Evolutionary conservation across 2,113 vertebrate genomes (phyloP), one percentile per base, ranked within the genome.

Genomic region (Sceloporus undulatus): DNA sequence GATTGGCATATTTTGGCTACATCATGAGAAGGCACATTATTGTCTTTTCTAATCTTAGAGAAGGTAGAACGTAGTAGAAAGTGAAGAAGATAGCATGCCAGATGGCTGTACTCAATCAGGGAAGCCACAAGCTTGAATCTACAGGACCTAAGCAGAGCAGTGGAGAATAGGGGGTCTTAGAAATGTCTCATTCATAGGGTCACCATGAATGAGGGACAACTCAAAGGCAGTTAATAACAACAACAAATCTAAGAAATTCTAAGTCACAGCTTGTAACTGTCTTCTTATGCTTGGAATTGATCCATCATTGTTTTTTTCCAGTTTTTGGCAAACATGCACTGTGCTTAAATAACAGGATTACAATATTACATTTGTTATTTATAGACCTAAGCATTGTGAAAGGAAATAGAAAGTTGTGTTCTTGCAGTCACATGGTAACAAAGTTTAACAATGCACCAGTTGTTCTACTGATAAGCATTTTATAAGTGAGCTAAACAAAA

Each of bases 301-400:
- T 52, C 42, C 19, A 52, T 52, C 48, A 75, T 40, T 74, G 19
- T 16, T 23, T 59, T 75, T 34, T 85, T 84, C 38, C 23, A 40
- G 19, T 52, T 9, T 25, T 52, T 34, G 23, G 75, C 5, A 85
- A 85, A 18, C 11, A 18, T 11, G 14, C 23, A 48, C 56, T 48
- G 11, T 19, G 23, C 54, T 75, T 76, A 76, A 81, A 42, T 66
- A 68, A 77, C 25, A 66, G 27, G 75, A 68, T 86, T 78, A 86
- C 21, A 4, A 66, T 34, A 48, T 48, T 29, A 48, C 18, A 65
- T 82, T 38, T 65, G 27, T 65, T 85, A 77, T 85, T 38, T 38
- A 85, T 9, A 78, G n/a, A 29, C 65, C 48, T 10, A 79, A 78
- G 62, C 11, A 54, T 52, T 6, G n/a, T 68, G 38, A 68, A 25